A percentile compares a stretch with the other conserved stretches of the same genome.
Evolutionary conservation across 2,797 vertebrate species (phyloP).

Genomic region (Anabas testudineus): DNA sequence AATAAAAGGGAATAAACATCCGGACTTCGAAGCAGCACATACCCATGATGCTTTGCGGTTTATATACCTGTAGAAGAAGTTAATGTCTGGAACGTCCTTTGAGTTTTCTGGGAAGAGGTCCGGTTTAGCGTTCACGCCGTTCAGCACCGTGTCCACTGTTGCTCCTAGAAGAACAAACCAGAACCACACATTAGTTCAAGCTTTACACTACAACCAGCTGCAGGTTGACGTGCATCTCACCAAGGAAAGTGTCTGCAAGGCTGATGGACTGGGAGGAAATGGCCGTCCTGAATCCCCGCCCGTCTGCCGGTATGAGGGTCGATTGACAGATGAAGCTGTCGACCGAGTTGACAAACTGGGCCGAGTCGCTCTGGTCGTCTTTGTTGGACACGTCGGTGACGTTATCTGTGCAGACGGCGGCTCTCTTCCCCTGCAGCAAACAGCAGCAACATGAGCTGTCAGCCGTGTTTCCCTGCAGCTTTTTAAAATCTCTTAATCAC

Average conservation of each 20-base stretch:
- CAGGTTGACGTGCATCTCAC: slow-evolving; percentile 68
- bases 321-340: slow-evolving; percentile 96
- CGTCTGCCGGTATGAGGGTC: slow-evolving; percentile 95
- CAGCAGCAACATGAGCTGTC: too few species aligned
- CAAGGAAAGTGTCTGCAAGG: slow-evolving; percentile 93
- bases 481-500: too few species aligned
- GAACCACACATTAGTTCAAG: neutral
- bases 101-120: slow-evolving; percentile 86
- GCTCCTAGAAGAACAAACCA: slow-evolving; percentile 82
- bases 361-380: slow-evolving; percentile 85
- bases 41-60: neutral
- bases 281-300: slow-evolving; percentile 92
- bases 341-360: slow-evolving; percentile 88
- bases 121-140: slow-evolving; percentile 85
- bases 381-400: slow-evolving; percentile 92
- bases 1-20: neutral
- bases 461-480: too few species aligned
- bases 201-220: neutral
- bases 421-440: slow-evolving; percentile 88
- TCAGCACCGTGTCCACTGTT: slow-evolving; percentile 86
- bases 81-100: slow-evolving; percentile 88
- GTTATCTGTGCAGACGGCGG: slow-evolving; percentile 91
- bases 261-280: slow-evolving; percentile 96
- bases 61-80: slow-evolving; percentile 95
- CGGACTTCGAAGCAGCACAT: neutral